A percentile compares a stretch with the other conserved stretches of the same genome.
phyloP scores from a whole-genome alignment of 2,888 invertebrate genomes.

The Trichacis sp. region DNA sequence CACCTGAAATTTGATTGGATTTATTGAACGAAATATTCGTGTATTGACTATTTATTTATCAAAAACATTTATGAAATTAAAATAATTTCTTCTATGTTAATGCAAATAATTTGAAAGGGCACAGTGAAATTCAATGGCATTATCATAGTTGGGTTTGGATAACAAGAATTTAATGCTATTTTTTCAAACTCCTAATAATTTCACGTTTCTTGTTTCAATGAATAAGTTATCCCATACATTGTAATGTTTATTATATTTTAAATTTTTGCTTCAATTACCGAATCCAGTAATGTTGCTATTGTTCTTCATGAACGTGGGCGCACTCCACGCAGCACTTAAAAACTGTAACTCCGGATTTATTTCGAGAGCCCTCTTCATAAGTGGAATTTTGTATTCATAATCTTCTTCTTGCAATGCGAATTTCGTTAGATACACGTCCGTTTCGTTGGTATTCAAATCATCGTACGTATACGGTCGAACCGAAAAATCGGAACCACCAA shows the following conservation, averaged over 20 bases:
- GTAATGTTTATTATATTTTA: too few relatives aligned
- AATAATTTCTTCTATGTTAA: too few relatives aligned
- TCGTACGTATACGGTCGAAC: slow-evolving; percentile 84
- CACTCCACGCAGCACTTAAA: slow-evolving; percentile 75
- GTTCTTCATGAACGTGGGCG: slow-evolving; percentile 81
- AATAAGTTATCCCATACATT: background rate
- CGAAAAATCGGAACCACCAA: slow-evolving; percentile 91
- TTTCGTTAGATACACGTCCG: slow-evolving; percentile 72
- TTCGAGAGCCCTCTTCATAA: slow-evolving; percentile 69
- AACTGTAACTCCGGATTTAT: slow-evolving; percentile 70
- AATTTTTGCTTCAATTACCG: slow-evolving; percentile 62
- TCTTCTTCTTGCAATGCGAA: slow-evolving; percentile 81
- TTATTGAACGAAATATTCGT: too few relatives aligned
- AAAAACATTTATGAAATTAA: too few relatives aligned
- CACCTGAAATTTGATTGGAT: slow-evolving; percentile 48
- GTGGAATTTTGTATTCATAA: slow-evolving; percentile 75
- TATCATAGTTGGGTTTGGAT: too few relatives aligned
- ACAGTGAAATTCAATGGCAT: too few relatives aligned
- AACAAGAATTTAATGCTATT: too few relatives aligned
- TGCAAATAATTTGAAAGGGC: too few relatives aligned
- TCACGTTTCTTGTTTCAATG: background rate
- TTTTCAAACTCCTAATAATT: too few relatives aligned
- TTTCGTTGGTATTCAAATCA: slow-evolving; percentile 69
- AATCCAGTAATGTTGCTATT: slow-evolving; percentile 74
- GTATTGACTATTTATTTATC: too few relatives aligned